Conservation (phyloP, 2,113 vertebrate genomes). For the Myocastor coypus region DNA sequence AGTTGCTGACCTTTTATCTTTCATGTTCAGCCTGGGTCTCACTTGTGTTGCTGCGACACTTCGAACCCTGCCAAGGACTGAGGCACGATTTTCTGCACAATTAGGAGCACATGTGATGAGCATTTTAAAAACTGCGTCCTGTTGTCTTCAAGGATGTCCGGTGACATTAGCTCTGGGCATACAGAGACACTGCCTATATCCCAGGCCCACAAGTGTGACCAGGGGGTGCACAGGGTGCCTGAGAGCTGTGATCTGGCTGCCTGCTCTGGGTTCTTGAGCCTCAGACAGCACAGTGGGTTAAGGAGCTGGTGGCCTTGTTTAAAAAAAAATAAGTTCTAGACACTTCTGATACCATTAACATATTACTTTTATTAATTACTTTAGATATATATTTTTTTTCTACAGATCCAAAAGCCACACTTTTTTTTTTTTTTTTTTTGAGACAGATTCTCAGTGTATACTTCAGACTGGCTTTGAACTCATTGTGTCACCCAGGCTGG, state of each 20-base stretch:
- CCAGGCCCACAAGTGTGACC: not conserved
- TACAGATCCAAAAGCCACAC: not conserved
- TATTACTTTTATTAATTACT: not conserved
- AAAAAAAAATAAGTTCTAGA: not conserved
- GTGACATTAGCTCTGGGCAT: not conserved
- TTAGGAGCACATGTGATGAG: not conserved
- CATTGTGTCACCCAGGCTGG: no score
- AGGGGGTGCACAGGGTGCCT: not conserved
- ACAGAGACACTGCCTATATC: not conserved
- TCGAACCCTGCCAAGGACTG: accelerated
- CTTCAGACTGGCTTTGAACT: not conserved
- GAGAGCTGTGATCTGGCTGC: no score
- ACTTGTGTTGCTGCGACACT: accelerated
- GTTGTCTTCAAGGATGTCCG: not conserved
- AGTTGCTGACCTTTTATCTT: accelerated
- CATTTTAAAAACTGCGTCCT: not conserved
- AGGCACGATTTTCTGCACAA: not conserved
- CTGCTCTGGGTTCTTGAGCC: no score
- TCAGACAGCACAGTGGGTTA: no score
- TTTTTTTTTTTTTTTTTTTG: not conserved
- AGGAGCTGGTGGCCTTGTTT: not conserved
- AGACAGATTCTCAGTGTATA: not conserved
- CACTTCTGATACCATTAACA: no score
- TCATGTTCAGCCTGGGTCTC: not conserved
- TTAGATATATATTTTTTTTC: not conserved